Evolutionary conservation across 2,888 invertebrate genomes (phyloP), one percentile per base, ranked within the genome.

Genomic region (Clepsis dumicolana): DNA sequence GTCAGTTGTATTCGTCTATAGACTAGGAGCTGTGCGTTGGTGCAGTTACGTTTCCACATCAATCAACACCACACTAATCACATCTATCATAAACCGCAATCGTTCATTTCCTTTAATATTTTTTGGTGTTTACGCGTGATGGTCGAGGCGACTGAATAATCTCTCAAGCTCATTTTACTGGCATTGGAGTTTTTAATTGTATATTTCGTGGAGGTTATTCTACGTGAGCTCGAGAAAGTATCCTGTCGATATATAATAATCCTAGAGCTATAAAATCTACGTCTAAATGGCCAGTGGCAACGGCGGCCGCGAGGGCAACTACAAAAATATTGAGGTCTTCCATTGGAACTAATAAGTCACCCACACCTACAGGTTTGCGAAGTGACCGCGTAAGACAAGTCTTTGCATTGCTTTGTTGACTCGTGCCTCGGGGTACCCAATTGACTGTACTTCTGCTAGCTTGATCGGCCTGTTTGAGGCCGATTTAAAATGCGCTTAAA

Each of bases 91-190:
- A 87, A 81, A 82, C 59, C 80, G 85, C 79, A 79, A 79, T 74
- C 70, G 48, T 12, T 48, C 48, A 74, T 76, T 77, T 77, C 76
- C 78, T 87, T 85, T 67, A 29, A 50, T 53, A 35, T 74, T 83
- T 85, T 90, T 90, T 89, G 87, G 89, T 89, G 87, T 89, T 79
- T 77, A 77, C 71, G 75, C 76, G 75, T 76, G 79, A 80, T 77
- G 75, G 74, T 80, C 74, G 70, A 74, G 74, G 72, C 62, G 72
- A 75, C 74, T 70, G 70, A 80, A 79, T 78, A 70, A 74, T 75
- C 74, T 79, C 80, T 63, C 70, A 56, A 35, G 8, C 44, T 44
- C 35, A 21, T 35, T 35, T 14, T 0, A 3, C 12, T 35, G 21
- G 8, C 29, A 16, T 44, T 48, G 21, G 21, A 4, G 10, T 48